These are phyloP conservation scores for Portevinia maculata DNA, from an alignment of 2,888 invertebrate genomes.

Conservation along the genomic window DNA sequence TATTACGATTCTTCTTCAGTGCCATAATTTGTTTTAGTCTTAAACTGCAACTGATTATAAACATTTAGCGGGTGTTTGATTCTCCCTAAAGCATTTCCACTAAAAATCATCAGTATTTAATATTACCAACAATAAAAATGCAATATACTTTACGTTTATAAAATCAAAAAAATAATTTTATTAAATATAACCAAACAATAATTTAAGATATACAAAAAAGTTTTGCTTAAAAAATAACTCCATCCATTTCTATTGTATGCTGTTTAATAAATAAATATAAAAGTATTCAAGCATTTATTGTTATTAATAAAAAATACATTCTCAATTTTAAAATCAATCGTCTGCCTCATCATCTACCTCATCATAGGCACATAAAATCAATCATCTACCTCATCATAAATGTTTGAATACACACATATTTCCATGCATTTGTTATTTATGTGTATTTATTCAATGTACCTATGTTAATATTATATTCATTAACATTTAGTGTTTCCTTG, in stretches of 20 bases:
- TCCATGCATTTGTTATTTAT: slow-evolving; percentile 3
- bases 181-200: slow-evolving; percentile 30
- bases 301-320: neutral
- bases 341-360: slow-evolving; percentile 6
- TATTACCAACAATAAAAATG: neutral
- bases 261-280: slow-evolving; percentile 17
- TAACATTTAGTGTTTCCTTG: slow-evolving; percentile 18
- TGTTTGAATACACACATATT: slow-evolving; percentile 14
- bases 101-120: neutral
- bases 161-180: slow-evolving; percentile 45
- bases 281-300: neutral
- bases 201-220: slow-evolving; percentile 5
- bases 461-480: slow-evolving; percentile 3
- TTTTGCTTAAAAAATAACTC: slow-evolving; percentile 19
- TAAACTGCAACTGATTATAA: too few species aligned
- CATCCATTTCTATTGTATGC: slow-evolving; percentile 17
- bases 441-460: slow-evolving; percentile 3
- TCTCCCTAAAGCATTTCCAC: neutral
- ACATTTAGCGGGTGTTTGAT: neutral
- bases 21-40: too few species aligned
- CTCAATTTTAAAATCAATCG: slow-evolving; percentile 4
- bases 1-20: too few species aligned
- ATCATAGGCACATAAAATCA: slow-evolving; percentile 4
- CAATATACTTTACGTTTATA: slow-evolving; percentile 6
- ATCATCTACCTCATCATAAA: slow-evolving; percentile 2